These are phyloP conservation scores for Trachelus stipa DNA, from an alignment of 2,888 invertebrate genomes.

Conservation along the genomic window DNA sequence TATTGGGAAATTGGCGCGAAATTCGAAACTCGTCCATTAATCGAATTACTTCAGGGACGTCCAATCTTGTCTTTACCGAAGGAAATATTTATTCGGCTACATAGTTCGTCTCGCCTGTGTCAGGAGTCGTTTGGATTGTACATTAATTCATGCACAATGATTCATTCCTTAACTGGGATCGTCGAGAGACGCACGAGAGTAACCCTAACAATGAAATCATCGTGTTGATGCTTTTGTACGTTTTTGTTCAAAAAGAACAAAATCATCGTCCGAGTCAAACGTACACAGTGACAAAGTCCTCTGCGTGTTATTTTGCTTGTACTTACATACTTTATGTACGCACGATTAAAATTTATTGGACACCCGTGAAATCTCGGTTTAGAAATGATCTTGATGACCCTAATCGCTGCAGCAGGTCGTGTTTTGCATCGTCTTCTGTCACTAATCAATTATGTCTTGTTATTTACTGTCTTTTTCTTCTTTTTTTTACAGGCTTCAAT, in stretches of 20 bases:
- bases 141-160: neutral
- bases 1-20: neutral
- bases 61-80: neutral
- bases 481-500: constrained; percentile 88
- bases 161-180: neutral
- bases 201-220: neutral
- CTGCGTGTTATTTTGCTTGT: neutral
- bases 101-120: neutral
- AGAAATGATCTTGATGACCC: no score
- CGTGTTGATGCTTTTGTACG: neutral
- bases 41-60: neutral
- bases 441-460: neutral
- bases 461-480: constrained; percentile 22
- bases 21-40: neutral
- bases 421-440: neutral
- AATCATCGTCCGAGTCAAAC: neutral
- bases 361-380: no score
- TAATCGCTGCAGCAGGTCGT: no score
- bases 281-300: neutral
- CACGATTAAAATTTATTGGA: no score
- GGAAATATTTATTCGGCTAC: no score
- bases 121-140: neutral
- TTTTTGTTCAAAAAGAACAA: neutral
- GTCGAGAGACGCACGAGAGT: neutral
- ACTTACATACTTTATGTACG: neutral